Evolutionary conservation across 2,888 invertebrate genomes (phyloP).

Genomic region (Synergus laeviventris): DNA sequence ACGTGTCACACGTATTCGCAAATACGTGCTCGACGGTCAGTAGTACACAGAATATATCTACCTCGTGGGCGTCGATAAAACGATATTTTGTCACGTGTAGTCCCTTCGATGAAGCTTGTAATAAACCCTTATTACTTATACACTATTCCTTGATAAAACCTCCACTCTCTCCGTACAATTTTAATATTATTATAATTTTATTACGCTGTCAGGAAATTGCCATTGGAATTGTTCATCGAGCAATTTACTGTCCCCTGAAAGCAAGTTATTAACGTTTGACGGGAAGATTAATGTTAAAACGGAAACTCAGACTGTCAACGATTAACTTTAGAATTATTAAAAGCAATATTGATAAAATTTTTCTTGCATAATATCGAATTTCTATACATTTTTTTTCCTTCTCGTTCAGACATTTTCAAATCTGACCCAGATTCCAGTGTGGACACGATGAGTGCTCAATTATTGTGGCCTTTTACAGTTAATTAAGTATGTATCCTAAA

Average conservation of each 20-base stretch:
- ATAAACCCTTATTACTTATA: slow-evolving; percentile 9
- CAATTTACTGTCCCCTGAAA: not conserved
- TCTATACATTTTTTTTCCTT: not conserved
- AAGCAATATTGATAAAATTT: not conserved
- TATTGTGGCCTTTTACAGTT: too few species aligned
- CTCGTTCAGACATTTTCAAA: not conserved
- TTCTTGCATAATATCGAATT: not conserved
- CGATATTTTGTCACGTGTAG: not conserved
- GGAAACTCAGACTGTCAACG: not conserved
- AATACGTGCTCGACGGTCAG: not conserved
- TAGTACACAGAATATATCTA: slow-evolving; percentile 9
- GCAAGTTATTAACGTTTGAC: not conserved
- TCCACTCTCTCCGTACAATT: not conserved
- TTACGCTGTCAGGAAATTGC: not conserved
- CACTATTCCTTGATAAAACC: not conserved
- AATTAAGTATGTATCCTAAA: not conserved
- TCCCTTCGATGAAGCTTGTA: not conserved
- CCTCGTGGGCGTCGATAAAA: slow-evolving; percentile 13
- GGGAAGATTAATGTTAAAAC: not conserved
- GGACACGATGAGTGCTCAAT: too few species aligned
- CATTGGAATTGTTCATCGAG: not conserved
- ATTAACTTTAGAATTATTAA: not conserved
- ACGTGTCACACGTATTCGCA: not conserved
- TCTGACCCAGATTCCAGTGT: too few species aligned
- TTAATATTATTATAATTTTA: not conserved